phyloP scores from a whole-genome alignment of 1,140 invertebrate species.

The Drosophila ogumai region DNA sequence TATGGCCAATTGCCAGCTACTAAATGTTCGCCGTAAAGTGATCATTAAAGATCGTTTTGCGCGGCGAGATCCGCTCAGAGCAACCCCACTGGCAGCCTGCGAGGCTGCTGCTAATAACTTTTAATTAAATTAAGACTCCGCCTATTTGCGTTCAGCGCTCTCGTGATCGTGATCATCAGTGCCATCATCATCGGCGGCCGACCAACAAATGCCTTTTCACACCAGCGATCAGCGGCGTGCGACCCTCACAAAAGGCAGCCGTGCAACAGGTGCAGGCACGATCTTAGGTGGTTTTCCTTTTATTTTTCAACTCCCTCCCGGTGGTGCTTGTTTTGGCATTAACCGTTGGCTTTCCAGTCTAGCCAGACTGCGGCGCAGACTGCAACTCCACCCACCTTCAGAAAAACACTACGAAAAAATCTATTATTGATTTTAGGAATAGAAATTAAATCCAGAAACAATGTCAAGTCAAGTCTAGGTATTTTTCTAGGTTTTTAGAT shows the following conservation, averaged over 20 bases:
- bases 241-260: constrained; percentile 19
- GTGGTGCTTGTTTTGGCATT: constrained; percentile 47
- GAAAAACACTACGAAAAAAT: neutral
- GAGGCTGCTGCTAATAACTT: constrained; percentile 69
- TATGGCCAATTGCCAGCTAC: constrained; percentile 69
- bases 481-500: too few relatives aligned
- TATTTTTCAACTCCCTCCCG: constrained; percentile 3
- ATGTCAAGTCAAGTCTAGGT: neutral
- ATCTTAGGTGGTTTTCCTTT: constrained; percentile 30
- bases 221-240: constrained; percentile 41
- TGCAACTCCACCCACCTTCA: constrained; percentile 35
- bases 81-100: constrained; percentile 24
- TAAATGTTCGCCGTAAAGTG: constrained; percentile 53
- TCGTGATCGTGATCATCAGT: constrained; percentile 63
- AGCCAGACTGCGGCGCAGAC: constrained; percentile 13
- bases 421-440: too few relatives aligned
- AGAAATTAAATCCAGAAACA: too few relatives aligned
- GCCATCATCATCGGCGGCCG: constrained; percentile 53
- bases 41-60: constrained; percentile 48
- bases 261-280: constrained; percentile 70
- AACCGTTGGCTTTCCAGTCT: constrained; percentile 43
- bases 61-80: constrained; percentile 1
- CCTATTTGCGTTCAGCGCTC: constrained; percentile 70
- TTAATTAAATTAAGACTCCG: constrained; percentile 82
- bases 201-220: constrained; percentile 77